Conservation (phyloP, 2,888 invertebrate genomes). For the Patella caerulea region DNA sequence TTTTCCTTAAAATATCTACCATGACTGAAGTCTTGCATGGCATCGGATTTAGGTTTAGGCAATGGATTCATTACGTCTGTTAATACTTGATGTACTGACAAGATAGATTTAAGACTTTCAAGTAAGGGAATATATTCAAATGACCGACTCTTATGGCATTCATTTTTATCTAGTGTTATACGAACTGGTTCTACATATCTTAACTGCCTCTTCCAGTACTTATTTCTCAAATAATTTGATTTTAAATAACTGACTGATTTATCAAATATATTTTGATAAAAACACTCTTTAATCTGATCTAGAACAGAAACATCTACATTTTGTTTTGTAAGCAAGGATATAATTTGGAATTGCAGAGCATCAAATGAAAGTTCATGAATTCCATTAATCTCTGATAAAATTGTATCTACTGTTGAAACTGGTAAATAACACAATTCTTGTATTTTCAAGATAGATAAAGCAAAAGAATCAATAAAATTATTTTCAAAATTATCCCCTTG, state of each 20-base stretch:
- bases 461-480: neutral
- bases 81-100: conserved; percentile 1
- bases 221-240: neutral
- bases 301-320: neutral
- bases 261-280: neutral
- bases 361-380: neutral
- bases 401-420: neutral
- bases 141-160: neutral
- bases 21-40: neutral
- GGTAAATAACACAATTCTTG: neutral
- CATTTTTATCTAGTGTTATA: neutral
- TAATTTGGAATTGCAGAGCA: neutral
- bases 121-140: neutral
- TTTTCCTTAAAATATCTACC: neutral
- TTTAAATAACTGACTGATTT: neutral
- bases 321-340: neutral
- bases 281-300: neutral
- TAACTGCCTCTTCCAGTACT: neutral
- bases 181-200: neutral
- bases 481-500: neutral
- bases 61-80: neutral
- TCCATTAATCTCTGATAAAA: neutral
- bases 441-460: neutral
- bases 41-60: neutral
- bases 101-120: conserved; percentile 13